Percentiles rank a stretch among this genome's conserved stretches.
Evolutionary conservation across 2,888 invertebrate species (phyloP).

Genomic region (Cephus pulcher): DNA sequence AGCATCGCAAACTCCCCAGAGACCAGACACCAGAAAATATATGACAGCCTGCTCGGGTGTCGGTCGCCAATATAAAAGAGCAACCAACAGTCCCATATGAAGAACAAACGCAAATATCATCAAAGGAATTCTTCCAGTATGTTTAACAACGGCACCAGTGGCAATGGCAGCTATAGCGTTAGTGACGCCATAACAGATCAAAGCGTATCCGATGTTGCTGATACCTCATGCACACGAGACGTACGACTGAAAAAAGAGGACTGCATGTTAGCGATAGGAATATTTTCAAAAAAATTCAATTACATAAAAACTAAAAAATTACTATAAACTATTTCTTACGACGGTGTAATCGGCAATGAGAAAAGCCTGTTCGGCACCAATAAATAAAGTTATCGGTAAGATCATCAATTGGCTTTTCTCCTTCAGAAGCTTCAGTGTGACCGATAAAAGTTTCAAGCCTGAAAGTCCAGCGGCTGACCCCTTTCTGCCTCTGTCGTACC

Average conservation of each 20-base stretch:
- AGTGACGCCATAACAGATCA: conserved; percentile 92
- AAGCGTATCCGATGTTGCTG: conserved; percentile 90
- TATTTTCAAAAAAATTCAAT: not conserved
- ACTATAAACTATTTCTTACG: conserved; percentile 65
- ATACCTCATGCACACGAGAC: conserved; percentile 91
- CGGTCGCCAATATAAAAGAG: conserved; percentile 80
- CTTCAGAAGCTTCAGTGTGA: conserved; percentile 81
- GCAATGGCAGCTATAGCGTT: conserved; percentile 88
- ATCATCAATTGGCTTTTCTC: conserved; percentile 86
- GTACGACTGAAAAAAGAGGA: conserved; percentile 73
- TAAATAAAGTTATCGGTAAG: conserved; percentile 91
- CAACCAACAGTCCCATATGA: conserved; percentile 77
- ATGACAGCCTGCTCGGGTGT: conserved; percentile 74
- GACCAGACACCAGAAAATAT: conserved; percentile 83
- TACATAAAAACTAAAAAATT: not conserved
- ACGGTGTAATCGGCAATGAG: conserved; percentile 87
- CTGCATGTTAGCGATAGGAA: not conserved
- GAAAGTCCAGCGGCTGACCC: conserved; percentile 74
- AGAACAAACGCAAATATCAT: conserved; percentile 80
- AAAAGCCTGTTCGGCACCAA: conserved; percentile 94
- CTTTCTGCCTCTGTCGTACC: conserved; percentile 72
- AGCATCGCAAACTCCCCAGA: conserved; percentile 92
- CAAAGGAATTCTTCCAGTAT: conserved; percentile 83
- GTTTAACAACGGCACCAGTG: conserved; percentile 82
- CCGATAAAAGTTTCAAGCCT: conserved; percentile 76